Evolutionary conservation across 2,888 invertebrate genomes (phyloP).

Genomic region (Argynnis bischoffii): DNA sequence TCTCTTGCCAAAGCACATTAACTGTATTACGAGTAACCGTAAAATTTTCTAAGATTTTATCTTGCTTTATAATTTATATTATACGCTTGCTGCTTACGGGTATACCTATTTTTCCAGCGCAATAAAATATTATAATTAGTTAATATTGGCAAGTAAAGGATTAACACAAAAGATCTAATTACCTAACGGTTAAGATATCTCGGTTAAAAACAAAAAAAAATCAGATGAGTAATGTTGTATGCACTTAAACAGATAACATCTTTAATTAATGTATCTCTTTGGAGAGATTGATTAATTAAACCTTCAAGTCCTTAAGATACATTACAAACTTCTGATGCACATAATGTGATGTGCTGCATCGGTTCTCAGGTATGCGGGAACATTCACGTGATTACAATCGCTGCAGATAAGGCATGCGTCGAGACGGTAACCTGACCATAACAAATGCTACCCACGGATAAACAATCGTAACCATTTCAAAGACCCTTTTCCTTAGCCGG

Average conservation of each 20-base stretch:
- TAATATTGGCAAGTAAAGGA: not conserved
- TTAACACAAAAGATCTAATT: slow-evolving; percentile 1
- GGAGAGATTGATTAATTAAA: not conserved
- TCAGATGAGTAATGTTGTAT: slow-evolving; percentile 3
- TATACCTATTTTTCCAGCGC: slow-evolving; percentile 7
- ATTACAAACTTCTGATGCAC: slow-evolving; percentile 20
- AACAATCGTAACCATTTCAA: slow-evolving; percentile 14
- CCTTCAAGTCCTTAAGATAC: not conserved
- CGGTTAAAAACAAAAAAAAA: slow-evolving; percentile 6
- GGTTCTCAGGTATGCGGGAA: slow-evolving; percentile 39
- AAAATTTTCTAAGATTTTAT: slow-evolving; percentile 23
- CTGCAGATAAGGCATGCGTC: slow-evolving; percentile 39
- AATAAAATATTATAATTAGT: slow-evolving; percentile 6
- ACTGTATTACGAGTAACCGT: slow-evolving; percentile 23
- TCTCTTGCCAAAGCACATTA: slow-evolving; percentile 24
- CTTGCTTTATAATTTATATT: slow-evolving; percentile 15
- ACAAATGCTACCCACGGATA: slow-evolving; percentile 25
- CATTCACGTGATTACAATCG: slow-evolving; percentile 41
- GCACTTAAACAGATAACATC: not conserved
- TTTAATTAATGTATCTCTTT: not conserved
- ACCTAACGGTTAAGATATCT: not conserved
- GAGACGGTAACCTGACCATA: slow-evolving; percentile 32
- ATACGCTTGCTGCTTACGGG: slow-evolving; percentile 10
- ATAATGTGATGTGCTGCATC: slow-evolving; percentile 22
- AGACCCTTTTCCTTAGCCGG: slow-evolving; percentile 44